Evolutionary conservation across 2,888 invertebrate genomes (phyloP), one percentile per base, ranked within the genome.

Genomic region (Lepidonotus clava): DNA sequence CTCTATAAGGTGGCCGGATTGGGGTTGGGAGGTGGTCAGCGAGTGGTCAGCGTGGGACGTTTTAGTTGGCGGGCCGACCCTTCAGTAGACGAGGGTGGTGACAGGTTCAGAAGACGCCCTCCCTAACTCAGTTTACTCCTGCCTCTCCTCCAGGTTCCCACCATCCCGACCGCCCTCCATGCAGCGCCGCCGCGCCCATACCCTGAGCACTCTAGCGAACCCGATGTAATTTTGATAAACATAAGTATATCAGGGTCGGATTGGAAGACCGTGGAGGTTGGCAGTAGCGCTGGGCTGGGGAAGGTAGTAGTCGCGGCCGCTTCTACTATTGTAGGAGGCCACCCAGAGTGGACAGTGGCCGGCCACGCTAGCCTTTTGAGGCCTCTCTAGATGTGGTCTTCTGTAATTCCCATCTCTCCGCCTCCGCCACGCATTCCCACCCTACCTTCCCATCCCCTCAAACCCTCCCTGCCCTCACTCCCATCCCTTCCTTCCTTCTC

Each of bases 151-250:
- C 66, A 66, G 28, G 28, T 66, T 28, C 32, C 46, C 8, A 8
- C 46, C 46, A 8, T 18, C 46, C n/a, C n/a, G 21, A 34, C 36
- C 71, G 71, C 56, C 14, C 56, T 24, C 56, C 56, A n/a, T 24
- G 21, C 56, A 18, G 18, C 11, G 14, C 5, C 38, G 71, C 71
- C 71, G 5, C 71, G 18, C n/a, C n/a, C n/a, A n/a, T n/a, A n/a
- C n/a, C n/a, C n/a, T 34, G 71, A 71, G 71, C 71, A 24, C 18
- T 38, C 71, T 38, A 36, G 71, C 36, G 71, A 46, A 80, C 46
- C 80, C 80, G 41, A 80, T 80, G 80, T 80, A 80, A 80, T 80
- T 80, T 80, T 80, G 80, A 80, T 80, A 80, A 80, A 51, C 80
- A 80, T 51, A 51, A 80, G 80, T 80, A 32, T 80, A 80, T 80